A percentile compares a stretch with the other conserved stretches of the same genome.
Conservation (phyloP, 2,113 vertebrate genomes). For the Malurus melanocephalus region DNA sequence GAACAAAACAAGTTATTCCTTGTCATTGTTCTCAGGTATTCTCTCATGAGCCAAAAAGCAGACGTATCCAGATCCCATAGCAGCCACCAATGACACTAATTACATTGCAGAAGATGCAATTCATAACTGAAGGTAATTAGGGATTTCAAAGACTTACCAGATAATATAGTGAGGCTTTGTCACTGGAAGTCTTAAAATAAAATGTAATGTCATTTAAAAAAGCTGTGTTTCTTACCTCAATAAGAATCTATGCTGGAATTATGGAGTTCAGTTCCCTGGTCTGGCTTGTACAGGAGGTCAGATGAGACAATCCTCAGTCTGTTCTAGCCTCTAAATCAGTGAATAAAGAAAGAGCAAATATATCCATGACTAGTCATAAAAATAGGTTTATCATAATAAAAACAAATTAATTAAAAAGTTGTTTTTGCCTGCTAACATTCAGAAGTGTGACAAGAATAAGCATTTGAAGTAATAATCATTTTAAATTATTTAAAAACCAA, state of each 20-base stretch:
- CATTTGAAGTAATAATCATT: neutral
- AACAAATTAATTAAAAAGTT: neutral
- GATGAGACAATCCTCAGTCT: neutral
- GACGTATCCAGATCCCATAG: neutral
- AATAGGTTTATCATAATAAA: neutral
- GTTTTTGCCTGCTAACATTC: neutral
- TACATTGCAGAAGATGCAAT: neutral
- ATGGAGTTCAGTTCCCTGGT: neutral
- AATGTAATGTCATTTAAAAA: neutral
- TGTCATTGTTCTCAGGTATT: neutral
- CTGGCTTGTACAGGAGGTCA: neutral
- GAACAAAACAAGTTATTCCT: neutral
- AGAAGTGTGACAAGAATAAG: neutral
- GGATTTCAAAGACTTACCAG: neutral
- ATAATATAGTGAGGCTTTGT: neutral
- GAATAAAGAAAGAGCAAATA: neutral
- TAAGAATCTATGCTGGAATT: neutral
- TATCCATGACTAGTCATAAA: neutral
- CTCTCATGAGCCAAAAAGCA: neutral
- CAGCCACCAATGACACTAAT: neutral
- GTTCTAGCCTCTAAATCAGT: neutral
- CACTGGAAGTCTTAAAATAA: neutral
- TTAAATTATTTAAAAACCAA: neutral
- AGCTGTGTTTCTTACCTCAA: neutral
- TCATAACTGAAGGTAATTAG: neutral